phyloP scores from a whole-genome alignment of 37 sponge, comb jelly and placozoan species.

The Lycopodina hypogea region DNA sequence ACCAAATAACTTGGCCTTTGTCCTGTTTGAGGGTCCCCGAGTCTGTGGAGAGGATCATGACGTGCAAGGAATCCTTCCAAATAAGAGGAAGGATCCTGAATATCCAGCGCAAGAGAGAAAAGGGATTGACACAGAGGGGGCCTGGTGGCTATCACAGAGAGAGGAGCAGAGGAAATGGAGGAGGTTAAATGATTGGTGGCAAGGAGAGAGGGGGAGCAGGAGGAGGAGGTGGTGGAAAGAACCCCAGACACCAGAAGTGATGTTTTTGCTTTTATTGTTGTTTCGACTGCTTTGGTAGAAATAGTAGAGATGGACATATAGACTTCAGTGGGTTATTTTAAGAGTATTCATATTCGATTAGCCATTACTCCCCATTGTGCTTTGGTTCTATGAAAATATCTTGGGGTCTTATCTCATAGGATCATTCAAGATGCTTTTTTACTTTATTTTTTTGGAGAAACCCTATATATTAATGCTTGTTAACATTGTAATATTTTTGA shows the following conservation, averaged over 20 bases:
- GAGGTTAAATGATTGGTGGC: neutral
- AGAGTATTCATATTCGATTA: no score
- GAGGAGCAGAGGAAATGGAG: neutral
- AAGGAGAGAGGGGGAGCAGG: conserved; percentile 22
- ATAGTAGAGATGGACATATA: neutral
- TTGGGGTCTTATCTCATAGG: no score
- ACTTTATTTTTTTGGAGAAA: no score
- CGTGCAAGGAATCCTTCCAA: conserved; percentile 29
- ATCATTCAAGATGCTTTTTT: no score
- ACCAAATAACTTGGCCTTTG: conserved; percentile 92
- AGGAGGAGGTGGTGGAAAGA: conserved; percentile 3
- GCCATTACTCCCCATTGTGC: no score
- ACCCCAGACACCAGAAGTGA: neutral
- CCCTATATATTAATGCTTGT: no score
- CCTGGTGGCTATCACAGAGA: conserved; percentile 8
- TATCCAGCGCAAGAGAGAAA: conserved; percentile 80
- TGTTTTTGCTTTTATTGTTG: neutral
- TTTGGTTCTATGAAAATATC: no score
- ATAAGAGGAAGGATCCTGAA: conserved; percentile 66
- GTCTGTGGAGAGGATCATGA: conserved; percentile 63
- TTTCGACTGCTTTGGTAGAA: neutral
- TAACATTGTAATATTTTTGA: no score
- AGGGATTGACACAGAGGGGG: conserved; percentile 5
- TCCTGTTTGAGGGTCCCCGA: conserved; percentile 77
- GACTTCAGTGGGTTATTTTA: neutral